phyloP scores from a whole-genome alignment of 2,888 invertebrate genomes.

The Uropetala carovei region DNA sequence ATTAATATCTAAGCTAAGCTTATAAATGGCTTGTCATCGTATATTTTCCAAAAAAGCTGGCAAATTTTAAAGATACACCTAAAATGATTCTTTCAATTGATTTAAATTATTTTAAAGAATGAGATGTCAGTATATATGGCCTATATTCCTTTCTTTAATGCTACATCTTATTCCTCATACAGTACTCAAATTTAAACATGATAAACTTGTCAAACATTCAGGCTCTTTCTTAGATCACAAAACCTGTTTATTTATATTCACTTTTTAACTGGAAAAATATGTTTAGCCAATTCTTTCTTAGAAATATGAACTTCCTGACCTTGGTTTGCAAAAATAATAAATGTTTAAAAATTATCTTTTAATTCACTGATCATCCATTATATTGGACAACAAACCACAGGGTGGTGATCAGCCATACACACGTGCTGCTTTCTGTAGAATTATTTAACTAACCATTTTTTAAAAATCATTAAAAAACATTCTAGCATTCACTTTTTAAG shows the following conservation, averaged over 20 bases:
- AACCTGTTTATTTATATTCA: constrained; percentile 39
- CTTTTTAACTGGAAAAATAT: constrained; percentile 57
- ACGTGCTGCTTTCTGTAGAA: constrained; percentile 38
- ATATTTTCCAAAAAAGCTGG: neutral
- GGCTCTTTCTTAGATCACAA: constrained; percentile 54
- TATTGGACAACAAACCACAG: constrained; percentile 1
- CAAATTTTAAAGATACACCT: constrained; percentile 11
- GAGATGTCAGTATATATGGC: neutral
- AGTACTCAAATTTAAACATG: constrained; percentile 9
- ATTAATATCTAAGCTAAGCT: constrained; percentile 34
- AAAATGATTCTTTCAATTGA: neutral
- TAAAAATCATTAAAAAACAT: constrained; percentile 46
- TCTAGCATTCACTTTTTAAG: constrained; percentile 44
- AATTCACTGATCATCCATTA: constrained; percentile 46
- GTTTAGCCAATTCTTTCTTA: constrained; percentile 40
- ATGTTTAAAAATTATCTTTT: constrained; percentile 47
- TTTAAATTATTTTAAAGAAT: neutral
- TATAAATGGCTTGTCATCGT: constrained; percentile 16
- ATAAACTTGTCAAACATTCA: constrained; percentile 39
- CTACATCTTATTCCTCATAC: constrained; percentile 31
- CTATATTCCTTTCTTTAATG: neutral
- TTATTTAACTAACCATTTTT: constrained; percentile 37
- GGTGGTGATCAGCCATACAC: neutral
- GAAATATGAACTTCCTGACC: constrained; percentile 24
- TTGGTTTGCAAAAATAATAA: constrained; percentile 52